Percentiles rank a stretch among this genome's conserved stretches.
phyloP scores from a whole-genome alignment of 2,113 vertebrate species.

The Callospermophilus lateralis region DNA sequence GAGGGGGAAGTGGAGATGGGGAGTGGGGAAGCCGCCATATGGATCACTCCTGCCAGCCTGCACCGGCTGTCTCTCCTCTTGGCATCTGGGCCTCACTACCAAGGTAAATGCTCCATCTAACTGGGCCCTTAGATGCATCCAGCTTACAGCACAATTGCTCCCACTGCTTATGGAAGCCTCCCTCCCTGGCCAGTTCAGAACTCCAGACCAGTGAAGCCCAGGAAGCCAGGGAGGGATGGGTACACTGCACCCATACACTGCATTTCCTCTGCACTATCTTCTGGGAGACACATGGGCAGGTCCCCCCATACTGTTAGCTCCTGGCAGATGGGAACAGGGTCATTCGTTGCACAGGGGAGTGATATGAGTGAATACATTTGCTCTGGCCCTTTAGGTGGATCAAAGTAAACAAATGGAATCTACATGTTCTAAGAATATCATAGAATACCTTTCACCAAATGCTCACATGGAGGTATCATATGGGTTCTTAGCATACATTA shows the following conservation, averaged over 20 bases:
- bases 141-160: neutral
- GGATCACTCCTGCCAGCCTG: neutral
- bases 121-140: accelerated
- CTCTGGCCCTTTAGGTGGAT: neutral
- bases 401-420: neutral
- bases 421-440: neutral
- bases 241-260: accelerated
- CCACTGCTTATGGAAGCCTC: too few relatives aligned
- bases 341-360: too few relatives aligned
- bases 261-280: neutral
- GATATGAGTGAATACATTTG: neutral
- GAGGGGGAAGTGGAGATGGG: too few relatives aligned
- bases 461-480: neutral
- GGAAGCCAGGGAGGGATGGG: too few relatives aligned
- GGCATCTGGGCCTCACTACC: neutral
- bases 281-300: neutral
- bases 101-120: neutral
- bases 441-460: neutral
- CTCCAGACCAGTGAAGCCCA: accelerated
- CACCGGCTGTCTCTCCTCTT: accelerated
- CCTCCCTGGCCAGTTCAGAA: accelerated
- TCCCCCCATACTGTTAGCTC: neutral
- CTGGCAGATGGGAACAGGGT: neutral
- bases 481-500: neutral
- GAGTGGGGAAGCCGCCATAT: too few relatives aligned